Base-by-base conservation (phyloP, 1,140 invertebrate species). In the Thereuonema tuberculata region DNA sequence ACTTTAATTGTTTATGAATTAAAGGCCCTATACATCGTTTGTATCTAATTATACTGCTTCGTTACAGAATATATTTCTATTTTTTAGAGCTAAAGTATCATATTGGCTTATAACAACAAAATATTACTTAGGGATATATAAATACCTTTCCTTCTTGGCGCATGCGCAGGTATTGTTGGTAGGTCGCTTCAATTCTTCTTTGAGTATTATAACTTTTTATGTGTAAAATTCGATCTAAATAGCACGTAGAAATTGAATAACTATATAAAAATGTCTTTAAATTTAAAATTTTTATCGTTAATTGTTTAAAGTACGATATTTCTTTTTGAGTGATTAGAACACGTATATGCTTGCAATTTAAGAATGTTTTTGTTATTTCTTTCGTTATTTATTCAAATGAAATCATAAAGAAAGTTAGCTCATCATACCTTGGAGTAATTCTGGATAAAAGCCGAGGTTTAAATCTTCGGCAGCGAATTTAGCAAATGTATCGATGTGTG, bases 391-490 rank as follows among this genome's bases (percentile, higher is more conserved):
- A n/a, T n/a, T 43, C n/a, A n/a, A n/a, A n/a, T n/a, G n/a, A n/a
- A n/a, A n/a, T n/a, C n/a, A n/a, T n/a, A n/a, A n/a, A n/a, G n/a
- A n/a, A n/a, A n/a, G n/a, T n/a, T n/a, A n/a, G n/a, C n/a, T n/a
- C n/a, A n/a, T n/a, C 49, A 9, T 15, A 52, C 49, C 24, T 52
- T 9, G 49, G 9, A 52, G 49, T 12, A 52, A 21, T 9, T 52
- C 21, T 24, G 49, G 49, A 52, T 52, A 52, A 15, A 52, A 12
- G 5, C 49, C 14, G 9, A 21, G 9, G 21, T 52, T 52, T 12
- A 52, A 24, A 24, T 52, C 49, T 52, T 52, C 49, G 24, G 49
- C 49, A 52, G 49, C 49, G 21, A 52, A 52, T 52, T 24, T 52
- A 24, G 49, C 49, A 52, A 52, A 52, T 52, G 49, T 52, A 24